phyloP scores from a whole-genome alignment of 2,888 invertebrate species.

The Artemia sp. region DNA sequence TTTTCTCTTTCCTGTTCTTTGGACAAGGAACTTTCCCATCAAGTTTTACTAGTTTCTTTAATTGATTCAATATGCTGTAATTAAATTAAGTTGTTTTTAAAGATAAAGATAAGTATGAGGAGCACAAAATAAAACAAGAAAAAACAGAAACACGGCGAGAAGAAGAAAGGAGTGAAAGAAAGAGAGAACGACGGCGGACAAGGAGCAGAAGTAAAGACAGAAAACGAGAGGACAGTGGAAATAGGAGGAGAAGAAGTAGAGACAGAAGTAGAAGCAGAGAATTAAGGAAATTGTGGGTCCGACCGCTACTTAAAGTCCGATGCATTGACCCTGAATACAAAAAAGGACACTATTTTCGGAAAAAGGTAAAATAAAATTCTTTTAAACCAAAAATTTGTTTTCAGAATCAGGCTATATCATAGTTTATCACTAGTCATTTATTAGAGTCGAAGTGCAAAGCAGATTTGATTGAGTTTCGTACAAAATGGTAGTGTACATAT shows the following conservation, averaged over 20 bases:
- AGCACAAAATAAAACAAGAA: constrained; percentile 40
- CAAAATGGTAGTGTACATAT: too few species aligned
- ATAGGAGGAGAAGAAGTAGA: constrained; percentile 20
- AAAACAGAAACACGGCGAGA: constrained; percentile 27
- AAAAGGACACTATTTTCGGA: constrained; percentile 24
- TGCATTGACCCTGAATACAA: constrained; percentile 25
- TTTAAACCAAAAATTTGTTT: not conserved
- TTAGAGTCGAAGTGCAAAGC: too few species aligned
- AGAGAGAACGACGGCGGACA: constrained; percentile 14
- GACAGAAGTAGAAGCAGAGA: constrained; percentile 10
- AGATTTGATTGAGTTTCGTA: too few species aligned
- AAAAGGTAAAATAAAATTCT: constrained; percentile 21
- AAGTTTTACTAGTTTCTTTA: too few species aligned
- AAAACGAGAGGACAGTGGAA: not conserved
- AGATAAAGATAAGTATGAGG: constrained; percentile 42
- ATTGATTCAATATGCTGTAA: too few species aligned
- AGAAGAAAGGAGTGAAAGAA: constrained; percentile 15
- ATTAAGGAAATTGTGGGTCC: constrained; percentile 22
- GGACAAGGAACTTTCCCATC: too few species aligned
- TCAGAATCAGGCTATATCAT: not conserved
- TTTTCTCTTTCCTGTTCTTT: too few species aligned
- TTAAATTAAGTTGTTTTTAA: constrained; percentile 27
- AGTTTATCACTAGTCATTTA: not conserved
- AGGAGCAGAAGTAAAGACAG: constrained; percentile 13
- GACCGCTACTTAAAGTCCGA: constrained; percentile 24